Conservation (phyloP, 2,113 vertebrate species). For the Mus pahari region DNA sequence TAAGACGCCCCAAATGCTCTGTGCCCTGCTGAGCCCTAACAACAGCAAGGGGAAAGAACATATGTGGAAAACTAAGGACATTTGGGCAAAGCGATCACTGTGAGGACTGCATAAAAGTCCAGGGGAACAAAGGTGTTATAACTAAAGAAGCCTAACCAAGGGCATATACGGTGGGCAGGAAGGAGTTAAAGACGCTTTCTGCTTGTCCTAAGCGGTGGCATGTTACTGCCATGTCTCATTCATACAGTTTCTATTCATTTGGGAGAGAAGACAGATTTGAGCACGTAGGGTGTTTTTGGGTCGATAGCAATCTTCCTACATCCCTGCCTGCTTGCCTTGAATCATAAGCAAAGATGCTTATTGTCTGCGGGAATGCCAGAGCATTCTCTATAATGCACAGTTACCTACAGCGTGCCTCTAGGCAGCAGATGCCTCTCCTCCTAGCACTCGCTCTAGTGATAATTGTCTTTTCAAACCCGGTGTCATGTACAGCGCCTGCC, state of each 20-base stretch:
- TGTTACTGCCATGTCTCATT: background rate
- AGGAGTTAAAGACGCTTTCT: background rate
- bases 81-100: background rate
- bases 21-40: background rate
- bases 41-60: background rate
- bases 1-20: background rate
- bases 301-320: background rate
- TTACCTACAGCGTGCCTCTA: background rate
- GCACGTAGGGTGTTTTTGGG: background rate
- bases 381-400: background rate
- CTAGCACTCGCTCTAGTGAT: too few species aligned
- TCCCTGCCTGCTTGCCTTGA: background rate
- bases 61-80: background rate
- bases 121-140: background rate
- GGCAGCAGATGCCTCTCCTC: background rate
- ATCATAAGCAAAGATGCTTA: background rate
- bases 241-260: background rate
- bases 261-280: background rate
- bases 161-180: background rate
- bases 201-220: fast-evolving
- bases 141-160: background rate
- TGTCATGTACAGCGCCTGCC: background rate
- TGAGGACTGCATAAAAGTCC: background rate
- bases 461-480: slow-evolving; percentile 11
- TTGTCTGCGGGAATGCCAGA: background rate